Conservation (phyloP, 1,140 invertebrate species). For the Bombus confusus region DNA sequence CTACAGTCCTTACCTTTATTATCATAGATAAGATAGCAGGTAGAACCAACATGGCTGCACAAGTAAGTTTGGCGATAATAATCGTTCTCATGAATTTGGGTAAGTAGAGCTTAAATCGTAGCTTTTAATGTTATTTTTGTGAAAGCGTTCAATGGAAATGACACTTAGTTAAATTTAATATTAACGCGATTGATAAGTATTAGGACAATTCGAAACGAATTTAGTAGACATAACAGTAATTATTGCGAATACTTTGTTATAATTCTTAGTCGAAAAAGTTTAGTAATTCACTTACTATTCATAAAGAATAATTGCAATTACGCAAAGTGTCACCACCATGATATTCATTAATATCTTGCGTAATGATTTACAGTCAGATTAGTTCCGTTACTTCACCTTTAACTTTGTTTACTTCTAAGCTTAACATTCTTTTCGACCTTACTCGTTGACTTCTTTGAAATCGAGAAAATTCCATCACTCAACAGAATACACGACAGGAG, state of each 20-base stretch:
- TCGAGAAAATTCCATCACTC: neutral
- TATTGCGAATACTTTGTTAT: too few species aligned
- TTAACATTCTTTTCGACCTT: neutral
- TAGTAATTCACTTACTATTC: neutral
- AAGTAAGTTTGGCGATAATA: constrained; percentile 15
- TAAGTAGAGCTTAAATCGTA: constrained; percentile 39
- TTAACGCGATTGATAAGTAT: too few species aligned
- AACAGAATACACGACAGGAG: constrained; percentile 45
- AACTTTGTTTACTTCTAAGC: neutral
- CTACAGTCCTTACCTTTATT: constrained; percentile 43
- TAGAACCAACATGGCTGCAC: constrained; percentile 42
- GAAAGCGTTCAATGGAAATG: neutral
- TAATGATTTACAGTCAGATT: neutral
- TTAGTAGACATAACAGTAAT: too few species aligned
- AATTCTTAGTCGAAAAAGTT: too few species aligned
- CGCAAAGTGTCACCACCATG: neutral
- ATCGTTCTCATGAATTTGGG: constrained; percentile 26
- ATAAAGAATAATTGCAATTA: neutral
- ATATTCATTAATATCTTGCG: neutral
- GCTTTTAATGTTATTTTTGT: neutral
- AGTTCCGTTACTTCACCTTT: too few species aligned
- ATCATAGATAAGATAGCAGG: constrained; percentile 60
- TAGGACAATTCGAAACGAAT: neutral
- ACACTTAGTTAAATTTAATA: neutral
- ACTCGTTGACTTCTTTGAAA: too few species aligned